A percentile compares a stretch with the other conserved stretches of the same genome.
These are phyloP conservation scores for Nebria ingens DNA, from an alignment of 1,140 invertebrate genomes.

Conservation along the genomic window DNA sequence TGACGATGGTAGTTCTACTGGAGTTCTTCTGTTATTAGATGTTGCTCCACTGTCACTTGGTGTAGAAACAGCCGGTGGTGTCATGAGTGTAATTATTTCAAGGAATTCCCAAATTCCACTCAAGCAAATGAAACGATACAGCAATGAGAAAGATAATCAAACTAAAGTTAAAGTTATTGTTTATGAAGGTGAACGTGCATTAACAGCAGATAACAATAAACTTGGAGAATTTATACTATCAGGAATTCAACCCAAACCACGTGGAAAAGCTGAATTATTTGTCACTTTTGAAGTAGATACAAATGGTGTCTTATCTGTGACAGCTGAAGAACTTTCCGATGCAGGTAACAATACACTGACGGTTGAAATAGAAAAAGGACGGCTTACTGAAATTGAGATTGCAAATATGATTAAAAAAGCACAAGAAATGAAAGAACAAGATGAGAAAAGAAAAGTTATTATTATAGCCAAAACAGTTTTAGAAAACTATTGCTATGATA, in stretches of 20 bases:
- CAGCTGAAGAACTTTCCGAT: conserved; percentile 54
- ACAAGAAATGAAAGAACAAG: not conserved
- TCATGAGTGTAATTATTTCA: conserved; percentile 44
- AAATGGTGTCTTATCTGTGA: conserved; percentile 71
- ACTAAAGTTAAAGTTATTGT: conserved; percentile 38
- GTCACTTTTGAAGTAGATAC: conserved; percentile 83
- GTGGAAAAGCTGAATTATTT: conserved; percentile 75
- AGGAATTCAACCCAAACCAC: conserved; percentile 61
- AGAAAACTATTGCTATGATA: not conserved
- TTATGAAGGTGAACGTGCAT: conserved; percentile 66
- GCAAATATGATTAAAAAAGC: not conserved
- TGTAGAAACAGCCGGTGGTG: conserved; percentile 55
- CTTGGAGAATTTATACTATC: conserved; percentile 65
- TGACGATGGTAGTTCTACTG: conserved; percentile 46
- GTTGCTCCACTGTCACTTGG: conserved; percentile 64
- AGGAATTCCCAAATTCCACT: conserved; percentile 53
- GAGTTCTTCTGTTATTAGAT: conserved; percentile 59
- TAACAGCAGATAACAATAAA: conserved; percentile 64
- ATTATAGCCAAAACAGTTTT: not conserved
- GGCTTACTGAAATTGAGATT: not conserved
- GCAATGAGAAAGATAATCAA: conserved; percentile 34
- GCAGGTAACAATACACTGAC: not conserved
- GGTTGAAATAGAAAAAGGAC: not conserved
- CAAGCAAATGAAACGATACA: conserved; percentile 45
- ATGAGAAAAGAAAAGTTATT: not conserved